A percentile compares a stretch with the other conserved stretches of the same genome.
Conservation (phyloP, 2,888 invertebrate species). For the Gnatocerus cornutus region DNA sequence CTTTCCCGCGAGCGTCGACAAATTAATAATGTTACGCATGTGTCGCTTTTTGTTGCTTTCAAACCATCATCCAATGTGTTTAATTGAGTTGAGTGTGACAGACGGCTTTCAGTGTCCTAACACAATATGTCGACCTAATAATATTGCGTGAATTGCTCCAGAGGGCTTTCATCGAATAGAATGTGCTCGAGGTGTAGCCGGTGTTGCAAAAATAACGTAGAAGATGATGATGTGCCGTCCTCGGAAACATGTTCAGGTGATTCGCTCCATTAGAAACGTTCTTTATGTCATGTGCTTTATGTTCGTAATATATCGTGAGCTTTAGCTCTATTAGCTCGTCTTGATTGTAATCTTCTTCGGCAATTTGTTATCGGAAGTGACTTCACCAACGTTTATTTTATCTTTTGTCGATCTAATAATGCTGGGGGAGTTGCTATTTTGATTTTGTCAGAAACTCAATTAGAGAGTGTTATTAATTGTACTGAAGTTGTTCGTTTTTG, state of each 20-base stretch:
- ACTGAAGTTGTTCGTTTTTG: conserved; percentile 54
- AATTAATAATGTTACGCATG: conserved; percentile 43
- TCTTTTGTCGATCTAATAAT: conserved; percentile 18
- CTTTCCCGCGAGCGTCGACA: conserved; percentile 11
- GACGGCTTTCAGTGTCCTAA: conserved; percentile 35
- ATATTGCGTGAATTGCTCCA: conserved; percentile 9
- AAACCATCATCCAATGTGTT: conserved; percentile 32
- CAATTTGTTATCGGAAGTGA: conserved; percentile 30
- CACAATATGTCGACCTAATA: conserved; percentile 16
- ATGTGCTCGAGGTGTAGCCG: conserved; percentile 71
- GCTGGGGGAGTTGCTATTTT: background rate
- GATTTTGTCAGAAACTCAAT: conserved; percentile 14
- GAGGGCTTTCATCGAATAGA: conserved; percentile 9
- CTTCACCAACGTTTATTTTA: conserved; percentile 10
- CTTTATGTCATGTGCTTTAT: conserved; percentile 22
- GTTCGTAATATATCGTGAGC: conserved; percentile 7
- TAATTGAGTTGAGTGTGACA: conserved; percentile 44
- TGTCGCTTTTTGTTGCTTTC: conserved; percentile 34
- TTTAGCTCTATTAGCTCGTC: conserved; percentile 18
- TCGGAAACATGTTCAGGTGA: conserved; percentile 69
- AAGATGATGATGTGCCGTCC: conserved; percentile 66
- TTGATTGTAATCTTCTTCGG: conserved; percentile 32
- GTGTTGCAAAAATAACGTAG: conserved; percentile 67
- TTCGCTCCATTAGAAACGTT: conserved; percentile 22
- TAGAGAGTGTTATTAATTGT: conserved; percentile 31